A percentile compares a stretch with the other conserved stretches of the same genome.
Conservation (phyloP, 2,113 vertebrate species). For the Talpa occidentalis region DNA sequence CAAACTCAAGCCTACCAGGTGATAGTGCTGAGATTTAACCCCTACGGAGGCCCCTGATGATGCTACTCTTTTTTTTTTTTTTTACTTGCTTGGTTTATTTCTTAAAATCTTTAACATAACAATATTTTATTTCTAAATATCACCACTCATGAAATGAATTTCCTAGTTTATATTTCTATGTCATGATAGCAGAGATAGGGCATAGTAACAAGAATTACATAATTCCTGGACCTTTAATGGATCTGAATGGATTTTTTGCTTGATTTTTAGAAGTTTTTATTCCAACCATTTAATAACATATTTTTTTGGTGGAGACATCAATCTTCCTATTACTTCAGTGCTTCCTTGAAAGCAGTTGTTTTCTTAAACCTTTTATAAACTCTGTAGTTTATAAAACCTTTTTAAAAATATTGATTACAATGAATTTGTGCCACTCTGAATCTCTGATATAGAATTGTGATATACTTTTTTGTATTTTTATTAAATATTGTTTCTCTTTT, state of each 20-base stretch:
- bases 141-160: not conserved
- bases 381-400: not conserved
- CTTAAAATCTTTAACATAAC: not conserved
- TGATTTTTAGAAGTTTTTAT: not conserved
- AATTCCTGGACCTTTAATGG: not conserved
- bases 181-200: not conserved
- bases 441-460: not conserved
- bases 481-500: not conserved
- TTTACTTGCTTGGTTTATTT: not conserved
- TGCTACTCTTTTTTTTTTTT: too few relatives aligned
- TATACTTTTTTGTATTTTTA: not conserved
- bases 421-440: not conserved
- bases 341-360: not conserved
- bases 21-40: too few relatives aligned
- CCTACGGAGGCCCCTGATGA: too few relatives aligned
- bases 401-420: not conserved
- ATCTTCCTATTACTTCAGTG: not conserved
- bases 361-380: not conserved
- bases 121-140: not conserved
- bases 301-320: not conserved
- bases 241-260: not conserved
- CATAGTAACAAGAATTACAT: not conserved
- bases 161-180: not conserved
- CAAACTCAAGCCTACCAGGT: too few relatives aligned
- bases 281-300: not conserved